Evolutionary conservation across 2,797 vertebrate species (phyloP), one percentile per base, ranked within the genome.

Genomic region (Astyanax mexicanus): DNA sequence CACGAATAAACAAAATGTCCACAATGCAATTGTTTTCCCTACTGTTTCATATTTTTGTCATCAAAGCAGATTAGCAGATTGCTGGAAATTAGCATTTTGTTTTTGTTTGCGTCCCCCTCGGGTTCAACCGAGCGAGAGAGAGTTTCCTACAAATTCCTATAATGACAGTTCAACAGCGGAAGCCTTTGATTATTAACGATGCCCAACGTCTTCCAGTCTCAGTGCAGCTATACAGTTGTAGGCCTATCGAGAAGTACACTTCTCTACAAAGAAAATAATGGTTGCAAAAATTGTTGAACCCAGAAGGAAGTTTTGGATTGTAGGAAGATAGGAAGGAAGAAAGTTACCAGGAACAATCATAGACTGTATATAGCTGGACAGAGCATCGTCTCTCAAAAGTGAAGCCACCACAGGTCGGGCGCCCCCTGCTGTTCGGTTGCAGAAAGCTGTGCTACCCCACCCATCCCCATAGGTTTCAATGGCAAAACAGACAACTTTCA

Each of bases 171-270:
- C 29, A 5, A 40, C 27, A 57, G 38, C 62, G 21, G 27, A 57
- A 4, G 17, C 17, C 13, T 40, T 62, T 12, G 12, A 76, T 68
- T 61, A 45, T 35, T 57, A 52, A 57, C 9, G 29, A 1, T 58
- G 51, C 27, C 72, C 29, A 32, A 9, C 13, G 72, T 13, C 25
- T 23, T 57, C 69, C 69, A 64, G 12, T 68, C 72, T 61, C 49
- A 17, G n/a, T 38, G 6, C 8, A 25, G 54, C 45, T 42, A 29
- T 32, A 32, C 8, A 25, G 54, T 45, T 42, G 29, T 32, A 32
- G 29, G 29, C 29, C 29, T 32, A 32, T 23, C 58, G 78, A 54
- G 60, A 51, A 29, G n/a, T n/a, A n/a, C n/a, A n/a, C n/a, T n/a
- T n/a, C n/a, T n/a, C n/a, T n/a, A n/a, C n/a, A n/a, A n/a, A n/a